Conservation (phyloP, 1,140 invertebrate genomes). For the Anoplolepis gracilipes region DNA sequence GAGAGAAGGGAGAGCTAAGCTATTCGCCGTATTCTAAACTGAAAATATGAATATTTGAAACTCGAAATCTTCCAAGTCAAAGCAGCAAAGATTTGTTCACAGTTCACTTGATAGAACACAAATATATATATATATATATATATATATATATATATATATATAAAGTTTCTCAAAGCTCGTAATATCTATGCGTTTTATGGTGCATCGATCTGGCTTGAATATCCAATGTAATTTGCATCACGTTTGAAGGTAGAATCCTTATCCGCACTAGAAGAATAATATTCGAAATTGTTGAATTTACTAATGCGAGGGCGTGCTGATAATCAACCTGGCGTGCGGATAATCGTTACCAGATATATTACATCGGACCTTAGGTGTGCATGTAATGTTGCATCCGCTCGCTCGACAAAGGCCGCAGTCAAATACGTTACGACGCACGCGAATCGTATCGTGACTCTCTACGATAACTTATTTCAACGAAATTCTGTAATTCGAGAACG, state of each 20-base stretch:
- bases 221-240: neutral
- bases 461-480: slow-evolving; percentile 57
- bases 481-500: slow-evolving; percentile 62
- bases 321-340: slow-evolving; percentile 69
- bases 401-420: slow-evolving; percentile 38
- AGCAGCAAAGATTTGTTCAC: neutral
- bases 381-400: slow-evolving; percentile 54
- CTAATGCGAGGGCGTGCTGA: slow-evolving; percentile 32
- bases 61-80: neutral
- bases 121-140: neutral
- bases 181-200: neutral
- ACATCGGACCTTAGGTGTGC: slow-evolving; percentile 34
- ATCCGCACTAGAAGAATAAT: too few species aligned
- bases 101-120: neutral
- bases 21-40: neutral
- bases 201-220: neutral
- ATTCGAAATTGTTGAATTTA: slow-evolving; percentile 31
- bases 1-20: neutral
- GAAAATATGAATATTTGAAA: neutral
- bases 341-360: slow-evolving; percentile 47
- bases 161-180: too few species aligned
- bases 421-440: slow-evolving; percentile 24
- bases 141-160: neutral
- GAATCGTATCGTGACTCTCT: slow-evolving; percentile 60
- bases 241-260: neutral